Evolutionary conservation across 2,888 invertebrate genomes (phyloP).

Genomic region (Dorcus hopei): DNA sequence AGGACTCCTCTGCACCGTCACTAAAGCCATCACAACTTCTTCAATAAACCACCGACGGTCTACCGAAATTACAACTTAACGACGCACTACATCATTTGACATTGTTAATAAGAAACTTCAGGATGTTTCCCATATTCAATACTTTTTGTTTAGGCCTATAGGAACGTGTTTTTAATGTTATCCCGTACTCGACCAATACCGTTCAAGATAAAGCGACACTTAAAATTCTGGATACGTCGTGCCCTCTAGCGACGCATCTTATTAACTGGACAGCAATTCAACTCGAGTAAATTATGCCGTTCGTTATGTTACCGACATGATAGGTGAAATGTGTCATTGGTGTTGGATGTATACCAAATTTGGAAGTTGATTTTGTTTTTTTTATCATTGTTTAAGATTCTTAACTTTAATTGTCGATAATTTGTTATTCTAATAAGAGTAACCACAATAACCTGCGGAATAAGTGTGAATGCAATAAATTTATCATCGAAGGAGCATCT

Average conservation of each 20-base stretch:
- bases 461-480: too few relatives aligned
- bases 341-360: too few relatives aligned
- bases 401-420: too few relatives aligned
- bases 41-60: not conserved
- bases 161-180: conserved; percentile 17
- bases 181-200: conserved; percentile 16
- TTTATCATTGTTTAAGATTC: too few relatives aligned
- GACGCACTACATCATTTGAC: conserved; percentile 25
- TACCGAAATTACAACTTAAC: conserved; percentile 3
- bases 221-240: not conserved
- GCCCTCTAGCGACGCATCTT: conserved; percentile 5
- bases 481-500: too few relatives aligned
- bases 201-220: conserved; percentile 6
- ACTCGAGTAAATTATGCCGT: too few relatives aligned
- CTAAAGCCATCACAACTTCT: conserved; percentile 59
- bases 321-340: too few relatives aligned
- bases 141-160: conserved; percentile 36
- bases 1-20: conserved; percentile 70
- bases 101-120: conserved; percentile 36
- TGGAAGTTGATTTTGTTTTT: too few relatives aligned
- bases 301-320: too few relatives aligned
- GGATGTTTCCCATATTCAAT: conserved; percentile 49
- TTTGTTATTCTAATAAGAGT: too few relatives aligned
- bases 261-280: not conserved
- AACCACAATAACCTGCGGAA: too few relatives aligned